Conservation (phyloP, 2,113 vertebrate species). For the Strix uralensis region DNA sequence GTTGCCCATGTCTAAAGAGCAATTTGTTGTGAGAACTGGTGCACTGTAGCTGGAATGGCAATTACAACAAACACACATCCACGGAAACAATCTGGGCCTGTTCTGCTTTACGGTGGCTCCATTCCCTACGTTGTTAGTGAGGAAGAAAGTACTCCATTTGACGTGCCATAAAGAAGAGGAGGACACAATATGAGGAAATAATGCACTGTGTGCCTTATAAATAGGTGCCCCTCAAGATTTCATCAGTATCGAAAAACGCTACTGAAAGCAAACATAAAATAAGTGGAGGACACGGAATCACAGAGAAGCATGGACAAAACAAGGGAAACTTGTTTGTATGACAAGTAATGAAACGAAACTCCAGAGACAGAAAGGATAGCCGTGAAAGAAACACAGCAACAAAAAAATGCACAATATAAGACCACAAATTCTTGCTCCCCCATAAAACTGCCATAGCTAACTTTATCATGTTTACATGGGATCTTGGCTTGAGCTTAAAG, state of each 20-base stretch:
- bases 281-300: neutral
- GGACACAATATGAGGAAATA: neutral
- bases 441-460: conserved; percentile 21
- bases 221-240: neutral
- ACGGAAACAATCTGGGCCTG: neutral
- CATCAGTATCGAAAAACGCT: neutral
- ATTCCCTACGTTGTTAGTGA: neutral
- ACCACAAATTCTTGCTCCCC: neutral
- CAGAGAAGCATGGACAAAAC: neutral
- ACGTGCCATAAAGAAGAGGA: neutral
- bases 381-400: neutral
- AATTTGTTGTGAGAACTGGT: neutral
- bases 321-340: neutral
- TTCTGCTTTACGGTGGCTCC: neutral
- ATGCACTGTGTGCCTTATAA: neutral
- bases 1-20: neutral
- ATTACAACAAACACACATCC: neutral
- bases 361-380: neutral
- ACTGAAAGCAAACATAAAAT: neutral
- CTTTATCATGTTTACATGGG: conserved; percentile 37
- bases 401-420: neutral
- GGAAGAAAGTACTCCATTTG: neutral
- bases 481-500: neutral
- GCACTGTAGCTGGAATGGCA: neutral
- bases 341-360: neutral